Percentiles rank a stretch among this genome's conserved stretches.
Evolutionary conservation across 2,797 vertebrate species (phyloP).

Genomic region (Acanthis flammea): DNA sequence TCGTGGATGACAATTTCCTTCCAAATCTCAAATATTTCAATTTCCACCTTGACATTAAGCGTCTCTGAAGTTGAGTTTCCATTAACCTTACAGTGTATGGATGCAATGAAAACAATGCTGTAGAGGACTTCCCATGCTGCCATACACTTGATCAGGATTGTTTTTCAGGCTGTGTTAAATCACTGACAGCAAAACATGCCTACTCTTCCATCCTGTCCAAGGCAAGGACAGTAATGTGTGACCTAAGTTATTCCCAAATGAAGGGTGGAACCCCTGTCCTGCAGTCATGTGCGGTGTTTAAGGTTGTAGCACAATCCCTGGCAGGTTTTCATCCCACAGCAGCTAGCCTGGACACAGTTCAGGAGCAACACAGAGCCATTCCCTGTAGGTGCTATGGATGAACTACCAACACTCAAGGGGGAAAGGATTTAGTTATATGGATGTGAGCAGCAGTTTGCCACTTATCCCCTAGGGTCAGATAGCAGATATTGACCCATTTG

Average conservation of each 20-base stretch:
- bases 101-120: background rate
- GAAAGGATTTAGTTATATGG: background rate
- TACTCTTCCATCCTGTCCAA: background rate
- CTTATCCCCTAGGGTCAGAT: background rate
- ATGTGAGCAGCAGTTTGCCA: background rate
- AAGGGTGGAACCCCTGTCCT: background rate
- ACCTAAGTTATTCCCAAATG: background rate
- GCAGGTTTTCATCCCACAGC: background rate
- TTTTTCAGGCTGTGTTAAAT: background rate
- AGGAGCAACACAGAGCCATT: background rate
- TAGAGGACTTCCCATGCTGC: background rate
- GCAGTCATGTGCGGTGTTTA: background rate
- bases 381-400: background rate
- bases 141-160: background rate
- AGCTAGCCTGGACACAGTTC: background rate
- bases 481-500: background rate
- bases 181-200: background rate
- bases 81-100: background rate
- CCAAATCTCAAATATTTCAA: background rate
- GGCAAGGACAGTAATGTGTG: background rate
- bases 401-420: fast-evolving
- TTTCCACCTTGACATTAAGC: background rate
- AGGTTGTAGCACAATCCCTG: background rate
- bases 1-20: background rate
- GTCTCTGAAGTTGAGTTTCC: background rate